These are phyloP conservation scores for Arothron firmamentum DNA, from an alignment of 2,113 vertebrate species.

Conservation along the genomic window DNA sequence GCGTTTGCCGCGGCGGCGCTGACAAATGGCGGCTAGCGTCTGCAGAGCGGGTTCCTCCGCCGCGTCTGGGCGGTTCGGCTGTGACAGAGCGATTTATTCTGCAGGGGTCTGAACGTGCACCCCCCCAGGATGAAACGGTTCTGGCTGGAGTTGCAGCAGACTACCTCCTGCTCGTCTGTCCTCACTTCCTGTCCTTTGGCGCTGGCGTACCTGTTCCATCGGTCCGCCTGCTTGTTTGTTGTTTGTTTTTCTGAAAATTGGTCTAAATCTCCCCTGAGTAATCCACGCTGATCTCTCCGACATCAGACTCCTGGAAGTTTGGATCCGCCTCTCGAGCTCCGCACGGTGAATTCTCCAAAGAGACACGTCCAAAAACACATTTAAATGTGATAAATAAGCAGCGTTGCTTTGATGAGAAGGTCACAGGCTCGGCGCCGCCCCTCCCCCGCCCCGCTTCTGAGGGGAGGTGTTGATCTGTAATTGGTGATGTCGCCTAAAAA, in stretches of 20 bases:
- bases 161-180: conserved; percentile 17
- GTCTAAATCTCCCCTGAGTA: too few species aligned
- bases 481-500: too few species aligned
- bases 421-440: too few species aligned
- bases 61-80: conserved; percentile 19
- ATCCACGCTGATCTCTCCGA: neutral
- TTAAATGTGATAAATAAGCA: neutral
- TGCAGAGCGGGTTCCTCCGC: conserved; percentile 35
- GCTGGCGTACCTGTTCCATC: too few species aligned
- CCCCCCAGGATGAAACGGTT: conserved; percentile 41
- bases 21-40: conserved; percentile 48
- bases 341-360: neutral
- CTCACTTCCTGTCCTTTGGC: too few species aligned
- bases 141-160: conserved; percentile 61
- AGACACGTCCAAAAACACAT: neutral
- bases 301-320: neutral
- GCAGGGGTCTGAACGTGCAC: too few species aligned
- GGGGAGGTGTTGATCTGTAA: too few species aligned
- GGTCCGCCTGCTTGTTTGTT: too few species aligned
- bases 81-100: conserved; percentile 58
- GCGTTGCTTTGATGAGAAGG: neutral
- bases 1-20: conserved; percentile 23
- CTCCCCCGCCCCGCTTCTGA: too few species aligned
- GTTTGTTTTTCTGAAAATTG: too few species aligned
- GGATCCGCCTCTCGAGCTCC: neutral